Evolutionary conservation across 2,113 vertebrate species (phyloP).

Genomic region (Eolophus roseicapilla): DNA sequence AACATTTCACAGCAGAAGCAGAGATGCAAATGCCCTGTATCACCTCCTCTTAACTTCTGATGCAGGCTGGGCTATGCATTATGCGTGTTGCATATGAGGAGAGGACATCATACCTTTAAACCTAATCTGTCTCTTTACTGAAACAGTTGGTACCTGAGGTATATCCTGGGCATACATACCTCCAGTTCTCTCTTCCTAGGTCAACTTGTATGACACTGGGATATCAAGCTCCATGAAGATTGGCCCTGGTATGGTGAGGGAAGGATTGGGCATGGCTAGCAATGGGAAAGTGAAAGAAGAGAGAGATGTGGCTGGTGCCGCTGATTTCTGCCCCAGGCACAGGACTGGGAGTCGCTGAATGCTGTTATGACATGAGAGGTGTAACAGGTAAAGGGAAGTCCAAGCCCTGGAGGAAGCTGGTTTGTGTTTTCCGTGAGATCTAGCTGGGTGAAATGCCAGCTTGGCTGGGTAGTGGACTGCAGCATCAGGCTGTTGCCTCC

Average conservation of each 20-base stretch:
- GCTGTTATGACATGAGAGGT: not conserved
- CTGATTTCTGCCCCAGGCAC: not conserved
- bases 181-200: not conserved
- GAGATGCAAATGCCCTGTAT: not conserved
- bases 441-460: not conserved
- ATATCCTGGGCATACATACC: not conserved
- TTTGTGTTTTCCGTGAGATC: not conserved
- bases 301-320: not conserved
- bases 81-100: not conserved
- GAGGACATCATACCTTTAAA: not conserved
- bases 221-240: not conserved
- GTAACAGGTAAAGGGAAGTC: not conserved
- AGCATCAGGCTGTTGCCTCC: not conserved
- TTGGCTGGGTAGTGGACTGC: not conserved
- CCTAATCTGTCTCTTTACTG: not conserved
- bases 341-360: not conserved
- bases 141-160: not conserved
- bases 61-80: accelerated
- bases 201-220: not conserved
- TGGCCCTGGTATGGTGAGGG: not conserved
- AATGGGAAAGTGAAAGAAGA: not conserved
- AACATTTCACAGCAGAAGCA: not conserved
- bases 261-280: not conserved
- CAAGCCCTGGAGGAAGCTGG: not conserved
- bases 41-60: not conserved